These are phyloP conservation scores for Takifugu ocellatus DNA, from an alignment of 2,797 vertebrate genomes.

Conservation along the genomic window DNA sequence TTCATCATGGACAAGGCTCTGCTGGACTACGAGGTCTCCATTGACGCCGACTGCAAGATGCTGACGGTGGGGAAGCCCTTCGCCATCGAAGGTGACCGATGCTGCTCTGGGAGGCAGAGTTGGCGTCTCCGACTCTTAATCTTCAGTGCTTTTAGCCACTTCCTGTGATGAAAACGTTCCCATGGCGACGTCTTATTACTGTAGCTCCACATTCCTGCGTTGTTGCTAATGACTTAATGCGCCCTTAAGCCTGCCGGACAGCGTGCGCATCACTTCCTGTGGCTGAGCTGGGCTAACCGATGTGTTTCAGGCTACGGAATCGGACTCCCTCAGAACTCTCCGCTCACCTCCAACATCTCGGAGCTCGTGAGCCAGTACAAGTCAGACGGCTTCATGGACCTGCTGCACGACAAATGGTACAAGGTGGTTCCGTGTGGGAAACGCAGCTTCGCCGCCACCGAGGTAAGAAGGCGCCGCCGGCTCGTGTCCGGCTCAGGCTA, in stretches of 20 bases:
- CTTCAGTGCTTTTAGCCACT: conserved; percentile 55
- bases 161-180: neutral
- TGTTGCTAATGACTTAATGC: conserved; percentile 68
- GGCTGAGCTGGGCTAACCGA: neutral
- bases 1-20: conserved; percentile 99
- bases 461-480: conserved; percentile 71
- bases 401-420: conserved; percentile 98
- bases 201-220: conserved; percentile 49
- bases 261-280: conserved; percentile 38
- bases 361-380: conserved; percentile 97
- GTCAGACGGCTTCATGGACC: conserved; percentile 97
- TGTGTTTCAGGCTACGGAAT: conserved; percentile 87
- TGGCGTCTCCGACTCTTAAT: conserved; percentile 33
- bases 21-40: conserved; percentile 96
- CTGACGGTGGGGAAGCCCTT: conserved; percentile 96
- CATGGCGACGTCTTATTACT: conserved; percentile 41
- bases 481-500: neutral
- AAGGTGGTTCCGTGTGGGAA: conserved; percentile 97
- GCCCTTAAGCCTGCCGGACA: conserved; percentile 25
- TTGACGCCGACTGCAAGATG: conserved; percentile 96
- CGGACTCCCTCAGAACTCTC: conserved; percentile 93
- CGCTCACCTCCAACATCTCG: conserved; percentile 93
- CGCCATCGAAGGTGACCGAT: conserved; percentile 92
- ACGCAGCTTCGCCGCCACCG: conserved; percentile 92
- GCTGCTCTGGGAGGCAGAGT: too few relatives aligned